Evolutionary conservation across 1,140 invertebrate species (phyloP).

Genomic region (Lethrus apterus): DNA sequence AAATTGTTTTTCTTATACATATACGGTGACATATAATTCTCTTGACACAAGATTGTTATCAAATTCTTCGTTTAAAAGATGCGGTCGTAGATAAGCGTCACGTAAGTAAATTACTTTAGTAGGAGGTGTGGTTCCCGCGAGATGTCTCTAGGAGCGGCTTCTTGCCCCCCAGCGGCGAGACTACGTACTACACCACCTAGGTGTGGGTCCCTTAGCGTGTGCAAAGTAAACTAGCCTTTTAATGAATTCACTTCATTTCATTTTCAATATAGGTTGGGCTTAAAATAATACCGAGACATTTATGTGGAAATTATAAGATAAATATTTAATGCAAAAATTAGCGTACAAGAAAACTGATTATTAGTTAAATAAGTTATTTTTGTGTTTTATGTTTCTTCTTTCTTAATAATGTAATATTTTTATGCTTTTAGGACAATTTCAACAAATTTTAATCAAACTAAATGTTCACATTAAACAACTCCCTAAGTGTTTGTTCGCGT

Average conservation of each 20-base stretch:
- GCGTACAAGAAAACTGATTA: no score
- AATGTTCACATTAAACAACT: no score
- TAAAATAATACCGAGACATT: conserved; percentile 20
- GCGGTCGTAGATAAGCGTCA: conserved; percentile 17
- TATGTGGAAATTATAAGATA: conserved; percentile 13
- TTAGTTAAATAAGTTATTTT: not conserved
- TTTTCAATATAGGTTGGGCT: conserved; percentile 31
- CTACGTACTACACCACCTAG: conserved; percentile 19
- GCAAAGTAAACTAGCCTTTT: conserved; percentile 36
- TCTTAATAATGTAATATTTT: no score
- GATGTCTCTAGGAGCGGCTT: conserved; percentile 37
- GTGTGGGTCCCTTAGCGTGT: conserved; percentile 38
- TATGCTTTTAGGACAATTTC: no score
- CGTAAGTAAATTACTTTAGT: conserved; percentile 35
- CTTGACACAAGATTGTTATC: no score
- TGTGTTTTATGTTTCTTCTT: not conserved
- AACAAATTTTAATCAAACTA: no score
- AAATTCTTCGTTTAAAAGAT: no score
- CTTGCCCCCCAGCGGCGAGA: conserved; percentile 26
- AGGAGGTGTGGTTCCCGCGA: conserved; percentile 36
- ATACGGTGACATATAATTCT: no score
- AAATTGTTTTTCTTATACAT: no score
- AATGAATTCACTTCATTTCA: conserved; percentile 35
- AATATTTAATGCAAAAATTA: no score
- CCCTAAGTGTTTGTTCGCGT: no score